These are phyloP conservation scores for Caradrina kadenii DNA, from an alignment of 2,888 invertebrate species.

Conservation along the genomic window DNA sequence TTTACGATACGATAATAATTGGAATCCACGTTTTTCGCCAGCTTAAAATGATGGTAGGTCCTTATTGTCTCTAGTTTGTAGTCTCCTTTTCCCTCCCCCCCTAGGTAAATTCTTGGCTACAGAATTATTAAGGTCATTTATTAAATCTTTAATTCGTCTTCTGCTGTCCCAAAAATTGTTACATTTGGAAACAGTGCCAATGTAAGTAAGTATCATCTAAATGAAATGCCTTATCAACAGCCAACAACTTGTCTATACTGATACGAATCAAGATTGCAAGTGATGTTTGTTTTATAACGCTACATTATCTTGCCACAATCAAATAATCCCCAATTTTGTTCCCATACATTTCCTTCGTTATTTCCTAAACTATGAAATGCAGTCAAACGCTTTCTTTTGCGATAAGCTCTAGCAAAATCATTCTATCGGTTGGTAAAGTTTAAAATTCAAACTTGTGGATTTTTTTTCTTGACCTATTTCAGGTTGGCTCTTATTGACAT, in stretches of 20 bases:
- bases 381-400: slow-evolving; percentile 16
- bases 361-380: slow-evolving; percentile 43
- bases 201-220: slow-evolving; percentile 22
- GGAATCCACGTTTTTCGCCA: too few species aligned
- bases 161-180: neutral
- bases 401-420: slow-evolving; percentile 69
- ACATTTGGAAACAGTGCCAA: slow-evolving; percentile 47
- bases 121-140: too few species aligned
- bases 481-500: slow-evolving; percentile 20
- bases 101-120: too few species aligned
- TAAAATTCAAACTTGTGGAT: neutral
- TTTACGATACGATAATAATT: too few species aligned
- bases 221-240: slow-evolving; percentile 61
- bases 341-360: slow-evolving; percentile 67
- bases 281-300: slow-evolving; percentile 26
- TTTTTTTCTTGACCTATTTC: neutral
- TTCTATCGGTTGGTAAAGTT: slow-evolving; percentile 20
- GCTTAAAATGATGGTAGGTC: too few species aligned
- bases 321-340: slow-evolving; percentile 79
- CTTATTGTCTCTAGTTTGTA: too few species aligned
- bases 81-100: too few species aligned
- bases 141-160: neutral
- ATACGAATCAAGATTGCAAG: slow-evolving; percentile 54
- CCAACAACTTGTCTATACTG: slow-evolving; percentile 47
- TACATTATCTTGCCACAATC: slow-evolving; percentile 58